These are phyloP conservation scores for Stichodactyla helianthus DNA, from an alignment of 64 coral and sea anemone species.

Conservation along the genomic window DNA sequence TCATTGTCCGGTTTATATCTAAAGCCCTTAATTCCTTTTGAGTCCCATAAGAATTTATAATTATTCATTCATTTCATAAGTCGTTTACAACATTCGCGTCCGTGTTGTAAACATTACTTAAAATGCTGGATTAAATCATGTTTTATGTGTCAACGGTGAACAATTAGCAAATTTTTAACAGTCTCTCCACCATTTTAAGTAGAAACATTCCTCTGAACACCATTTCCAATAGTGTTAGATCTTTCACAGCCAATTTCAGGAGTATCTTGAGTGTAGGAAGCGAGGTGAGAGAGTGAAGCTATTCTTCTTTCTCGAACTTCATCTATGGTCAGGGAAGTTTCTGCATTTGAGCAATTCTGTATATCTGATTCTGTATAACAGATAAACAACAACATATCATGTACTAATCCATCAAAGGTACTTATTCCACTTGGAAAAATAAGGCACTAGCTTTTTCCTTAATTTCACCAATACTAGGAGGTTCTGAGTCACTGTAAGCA, in stretches of 20 bases:
- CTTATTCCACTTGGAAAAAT: slow-evolving; percentile 38
- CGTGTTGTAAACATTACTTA: no score
- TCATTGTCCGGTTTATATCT: no score
- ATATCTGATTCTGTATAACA: slow-evolving; percentile 24
- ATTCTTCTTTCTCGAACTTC: slow-evolving; percentile 10
- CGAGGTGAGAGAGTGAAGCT: not conserved
- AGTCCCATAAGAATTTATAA: no score
- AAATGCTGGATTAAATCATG: slow-evolving; percentile 60
- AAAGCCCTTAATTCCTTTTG: no score
- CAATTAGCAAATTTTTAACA: no score
- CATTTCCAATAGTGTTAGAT: not conserved
- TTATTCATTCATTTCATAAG: no score
- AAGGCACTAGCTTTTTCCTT: slow-evolving; percentile 20
- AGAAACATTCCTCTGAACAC: not conserved
- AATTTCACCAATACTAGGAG: slow-evolving; percentile 16
- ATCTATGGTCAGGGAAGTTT: not conserved
- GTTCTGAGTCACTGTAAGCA: slow-evolving; percentile 30
- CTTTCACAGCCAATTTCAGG: not conserved
- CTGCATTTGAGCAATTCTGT: not conserved
- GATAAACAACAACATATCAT: slow-evolving; percentile 26
- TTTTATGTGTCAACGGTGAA: slow-evolving; percentile 20
- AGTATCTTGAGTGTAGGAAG: not conserved
- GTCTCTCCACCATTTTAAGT: no score
- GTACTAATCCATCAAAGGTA: slow-evolving; percentile 30
- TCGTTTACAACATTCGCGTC: no score